Evolutionary conservation across 2,797 vertebrate species (phyloP), one percentile per base, ranked within the genome.

Genomic region (Remorina albescens): DNA sequence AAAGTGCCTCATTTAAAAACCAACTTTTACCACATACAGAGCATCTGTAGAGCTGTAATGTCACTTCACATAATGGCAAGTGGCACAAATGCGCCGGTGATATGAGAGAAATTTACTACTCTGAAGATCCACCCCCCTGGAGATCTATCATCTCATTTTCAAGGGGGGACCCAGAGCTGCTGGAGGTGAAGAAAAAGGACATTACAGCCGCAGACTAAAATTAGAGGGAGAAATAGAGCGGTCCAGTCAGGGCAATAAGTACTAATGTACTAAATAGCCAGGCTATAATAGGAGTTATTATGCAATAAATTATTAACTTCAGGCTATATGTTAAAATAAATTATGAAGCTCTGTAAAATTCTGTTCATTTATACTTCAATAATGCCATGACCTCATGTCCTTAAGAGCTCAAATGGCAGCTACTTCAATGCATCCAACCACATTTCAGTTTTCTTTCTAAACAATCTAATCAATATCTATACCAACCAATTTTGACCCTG

Each of bases 101-200:
- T 77, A 80, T 80, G 73, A 86, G 72, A 80, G 49, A 37, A 84
- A 84, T 82, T 0, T 79, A 88, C 86, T 71, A 79, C 62, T 83
- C 54, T n/a, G 19, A 13, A 56, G 69, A 81, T 76, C 67, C 91
- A 60, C 82, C 76, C 54, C 82, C 76, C 54, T 34, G 53, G 64
- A 87, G 82, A 81, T 84, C 74, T 71, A 73, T 80, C 77, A 72
- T 85, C 76, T 83, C 68, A 78, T 80, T 86, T 82, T 74, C 49
- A 51, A 74, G 73, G 36, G 66, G 56, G 47, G 69, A 59, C 44
- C 44, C 42, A 11, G 26, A 66, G 64, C 69, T 75, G 74, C 50
- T 68, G 61, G 72, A 81, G 84, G 81, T 84, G 80, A 84, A 83
- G 70, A 62, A 86, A 81, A 76, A 76, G 74, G 67, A 74, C 76